These are phyloP conservation scores for Nymphalis io DNA, from an alignment of 1,140 invertebrate species.

Conservation along the genomic window DNA sequence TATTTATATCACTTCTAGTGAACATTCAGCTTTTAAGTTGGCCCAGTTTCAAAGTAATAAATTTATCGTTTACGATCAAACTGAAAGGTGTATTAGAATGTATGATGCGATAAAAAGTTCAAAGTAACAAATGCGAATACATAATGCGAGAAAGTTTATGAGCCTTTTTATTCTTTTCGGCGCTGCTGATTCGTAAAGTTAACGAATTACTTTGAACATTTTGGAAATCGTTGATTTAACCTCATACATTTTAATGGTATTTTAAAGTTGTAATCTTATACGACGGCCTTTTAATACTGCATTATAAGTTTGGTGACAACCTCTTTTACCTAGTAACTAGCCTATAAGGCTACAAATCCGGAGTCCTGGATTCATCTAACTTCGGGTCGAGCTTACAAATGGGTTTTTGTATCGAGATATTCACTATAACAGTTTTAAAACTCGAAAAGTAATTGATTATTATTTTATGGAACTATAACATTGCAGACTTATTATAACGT, in stretches of 20 bases:
- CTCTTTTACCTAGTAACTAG: too few species aligned
- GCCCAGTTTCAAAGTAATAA: constrained; percentile 48
- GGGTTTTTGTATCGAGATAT: too few species aligned
- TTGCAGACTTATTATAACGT: neutral
- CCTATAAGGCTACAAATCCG: too few species aligned
- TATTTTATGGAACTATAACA: too few species aligned
- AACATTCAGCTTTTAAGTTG: constrained; percentile 17
- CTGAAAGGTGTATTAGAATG: constrained; percentile 50
- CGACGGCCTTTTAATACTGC: too few species aligned
- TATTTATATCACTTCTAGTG: constrained; percentile 1
- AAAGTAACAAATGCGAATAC: constrained; percentile 25
- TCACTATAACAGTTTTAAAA: too few species aligned
- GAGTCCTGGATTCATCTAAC: too few species aligned
- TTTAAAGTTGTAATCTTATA: too few species aligned
- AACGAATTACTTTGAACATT: constrained; percentile 1
- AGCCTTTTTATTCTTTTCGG: constrained; percentile 21
- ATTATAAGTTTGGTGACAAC: too few species aligned
- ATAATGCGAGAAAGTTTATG: constrained; percentile 23
- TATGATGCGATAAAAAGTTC: constrained; percentile 35
- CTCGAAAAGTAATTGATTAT: too few species aligned
- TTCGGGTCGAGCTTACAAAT: too few species aligned
- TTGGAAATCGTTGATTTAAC: neutral
- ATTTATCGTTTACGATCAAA: constrained; percentile 49
- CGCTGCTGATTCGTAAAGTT: neutral
- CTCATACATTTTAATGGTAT: too few species aligned